Conservation (phyloP, 1,140 invertebrate genomes). For the Orussus abietinus region DNA sequence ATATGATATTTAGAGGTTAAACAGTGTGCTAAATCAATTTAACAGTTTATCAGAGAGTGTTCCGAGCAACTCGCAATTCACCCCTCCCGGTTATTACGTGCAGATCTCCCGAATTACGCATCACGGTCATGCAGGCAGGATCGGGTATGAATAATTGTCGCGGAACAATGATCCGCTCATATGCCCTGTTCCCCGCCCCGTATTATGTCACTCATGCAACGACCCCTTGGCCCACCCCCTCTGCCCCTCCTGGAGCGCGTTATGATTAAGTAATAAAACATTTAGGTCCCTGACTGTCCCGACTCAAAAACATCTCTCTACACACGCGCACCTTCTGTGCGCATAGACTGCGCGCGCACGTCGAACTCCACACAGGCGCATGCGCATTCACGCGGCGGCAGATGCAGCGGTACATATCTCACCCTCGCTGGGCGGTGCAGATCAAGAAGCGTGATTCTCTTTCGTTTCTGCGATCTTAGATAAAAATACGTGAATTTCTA, state of each 20-base stretch:
- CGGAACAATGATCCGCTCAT: conserved; percentile 19
- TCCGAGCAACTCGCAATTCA: too few relatives aligned
- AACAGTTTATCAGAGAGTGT: too few relatives aligned
- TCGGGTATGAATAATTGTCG: conserved; percentile 32
- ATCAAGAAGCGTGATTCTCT: too few relatives aligned
- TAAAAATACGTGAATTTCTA: too few relatives aligned
- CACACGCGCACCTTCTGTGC: conserved; percentile 9
- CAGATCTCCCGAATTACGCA: too few relatives aligned
- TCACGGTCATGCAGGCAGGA: too few relatives aligned
- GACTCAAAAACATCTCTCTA: conserved; percentile 41
- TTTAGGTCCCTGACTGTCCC: conserved; percentile 36
- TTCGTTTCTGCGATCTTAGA: conserved; percentile 10
- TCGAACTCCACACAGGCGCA: conserved; percentile 30
- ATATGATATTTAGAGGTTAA: too few relatives aligned
- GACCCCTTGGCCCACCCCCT: too few relatives aligned
- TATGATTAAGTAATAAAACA: conserved; percentile 54
- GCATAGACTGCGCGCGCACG: conserved; percentile 22
- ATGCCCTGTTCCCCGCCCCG: conserved; percentile 14
- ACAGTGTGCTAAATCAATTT: too few relatives aligned
- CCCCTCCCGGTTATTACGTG: too few relatives aligned
- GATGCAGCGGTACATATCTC: conserved; percentile 48
- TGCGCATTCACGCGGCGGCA: conserved; percentile 34
- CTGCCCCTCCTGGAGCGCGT: too few relatives aligned
- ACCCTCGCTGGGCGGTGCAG: conserved; percentile 37
- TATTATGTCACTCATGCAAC: conserved; percentile 12